Evolutionary conservation across 2,888 invertebrate species (phyloP), one percentile per base, ranked within the genome.

Genomic region (Agriopis marginaria): DNA sequence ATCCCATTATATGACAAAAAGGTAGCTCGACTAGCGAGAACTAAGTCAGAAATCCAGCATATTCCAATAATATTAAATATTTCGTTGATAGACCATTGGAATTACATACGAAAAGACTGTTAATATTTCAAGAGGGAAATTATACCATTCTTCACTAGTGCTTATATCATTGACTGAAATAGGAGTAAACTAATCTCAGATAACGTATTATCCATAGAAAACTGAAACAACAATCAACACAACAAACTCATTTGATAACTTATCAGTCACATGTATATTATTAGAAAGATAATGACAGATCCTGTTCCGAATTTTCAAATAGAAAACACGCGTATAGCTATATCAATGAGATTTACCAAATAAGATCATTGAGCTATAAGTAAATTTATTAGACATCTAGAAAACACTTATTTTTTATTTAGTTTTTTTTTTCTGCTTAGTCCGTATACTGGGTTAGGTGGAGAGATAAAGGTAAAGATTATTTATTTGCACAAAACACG

Each of bases 281-380:
- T 63, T 63, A 32, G 51, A 60, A 54, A 54, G 66, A 66, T 66
- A 66, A 59, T 42, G 8, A n/a, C 11, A 53, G 66, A 60, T 66
- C 66, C 60, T 66, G 60, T 60, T 66, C 40, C 17, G 12, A 60
- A 53, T 66, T 32, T 17, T 7, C 14, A 40, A 10, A 42, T 61
- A 40, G 6, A 51, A 14, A 10, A 8, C 8, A 40, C 11, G 32
- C 7, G 47, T 11, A 14, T 45, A 40, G 40, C 11, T 50, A 45
- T 40, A 11, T 49, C 47, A 10, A 14, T 23, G 17, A 23, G 17
- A 32, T 32, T 32, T 10, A 40, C 23, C 32, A 51, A 23, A 51
- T 10, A 23, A 51, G 7, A 17, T 45, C 10, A 10, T 10, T 45
- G 44, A 10, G 10, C 44, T 45, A 45, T 45, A 10, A 45, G 44